A percentile compares a stretch with the other conserved stretches of the same genome.
Evolutionary conservation across 2,888 invertebrate species (phyloP).

Genomic region (Sylvicola fuscatus): DNA sequence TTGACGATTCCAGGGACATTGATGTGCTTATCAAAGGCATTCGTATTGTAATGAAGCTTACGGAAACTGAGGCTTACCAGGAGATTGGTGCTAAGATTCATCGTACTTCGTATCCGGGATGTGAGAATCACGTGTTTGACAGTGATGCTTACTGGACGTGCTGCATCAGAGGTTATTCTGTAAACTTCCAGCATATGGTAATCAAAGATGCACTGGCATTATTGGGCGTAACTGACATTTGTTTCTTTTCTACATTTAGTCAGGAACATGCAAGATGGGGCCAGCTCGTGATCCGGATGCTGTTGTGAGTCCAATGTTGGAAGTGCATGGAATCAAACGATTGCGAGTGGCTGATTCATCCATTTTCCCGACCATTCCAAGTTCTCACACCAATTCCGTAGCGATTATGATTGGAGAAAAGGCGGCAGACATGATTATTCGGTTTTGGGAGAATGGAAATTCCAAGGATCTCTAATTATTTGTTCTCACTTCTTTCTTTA

Average conservation of each 20-base stretch:
- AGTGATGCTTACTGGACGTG: conserved; percentile 57
- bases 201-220: background rate
- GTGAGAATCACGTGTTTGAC: conserved; percentile 35
- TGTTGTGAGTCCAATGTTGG: conserved; percentile 39
- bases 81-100: conserved; percentile 31
- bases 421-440: conserved; percentile 33
- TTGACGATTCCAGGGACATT: conserved; percentile 50
- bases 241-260: conserved; percentile 9
- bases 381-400: conserved; percentile 34
- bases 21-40: conserved; percentile 51
- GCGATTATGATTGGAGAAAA: conserved; percentile 40
- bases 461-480: too few species aligned
- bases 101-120: conserved; percentile 42
- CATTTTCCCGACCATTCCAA: conserved; percentile 34
- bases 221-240: background rate
- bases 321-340: conserved; percentile 29
- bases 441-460: conserved; percentile 20
- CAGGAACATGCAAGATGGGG: conserved; percentile 51
- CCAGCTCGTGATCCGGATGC: conserved; percentile 31
- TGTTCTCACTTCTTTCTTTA: too few species aligned
- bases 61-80: conserved; percentile 30
- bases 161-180: conserved; percentile 43
- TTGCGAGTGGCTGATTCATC: conserved; percentile 36
- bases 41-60: conserved; percentile 37
- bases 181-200: conserved; percentile 49